phyloP scores from a whole-genome alignment of 2,113 vertebrate species.

The Marmota monax region DNA sequence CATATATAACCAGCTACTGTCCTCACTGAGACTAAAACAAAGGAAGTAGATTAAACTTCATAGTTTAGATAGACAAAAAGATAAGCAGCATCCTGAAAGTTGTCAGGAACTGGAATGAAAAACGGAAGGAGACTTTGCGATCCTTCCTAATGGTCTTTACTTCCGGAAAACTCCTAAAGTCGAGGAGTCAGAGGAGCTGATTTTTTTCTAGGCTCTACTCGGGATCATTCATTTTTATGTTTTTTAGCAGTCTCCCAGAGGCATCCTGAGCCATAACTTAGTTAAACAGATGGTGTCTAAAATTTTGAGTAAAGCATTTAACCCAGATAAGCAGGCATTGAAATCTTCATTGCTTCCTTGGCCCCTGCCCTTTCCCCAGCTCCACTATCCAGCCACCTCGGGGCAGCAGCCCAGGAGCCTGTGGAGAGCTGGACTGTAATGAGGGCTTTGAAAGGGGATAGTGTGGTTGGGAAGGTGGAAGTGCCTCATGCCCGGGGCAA shows the following conservation, averaged over 20 bases:
- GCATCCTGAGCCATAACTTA: background rate
- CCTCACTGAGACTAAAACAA: background rate
- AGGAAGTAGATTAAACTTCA: background rate
- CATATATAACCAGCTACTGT: background rate
- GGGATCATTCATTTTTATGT: background rate
- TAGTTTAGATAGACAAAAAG: background rate
- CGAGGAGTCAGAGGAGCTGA: too few relatives aligned
- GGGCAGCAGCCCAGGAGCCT: background rate
- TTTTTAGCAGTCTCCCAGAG: background rate
- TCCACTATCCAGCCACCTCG: background rate
- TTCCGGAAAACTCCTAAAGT: background rate
- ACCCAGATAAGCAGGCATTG: background rate
- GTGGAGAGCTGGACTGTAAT: background rate
- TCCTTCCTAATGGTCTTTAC: background rate
- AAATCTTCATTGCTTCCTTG: background rate
- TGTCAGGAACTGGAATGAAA: background rate
- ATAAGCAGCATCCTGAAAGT: background rate
- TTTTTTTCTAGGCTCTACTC: background rate
- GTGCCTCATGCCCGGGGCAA: slow-evolving; percentile 4
- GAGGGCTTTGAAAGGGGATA: slow-evolving; percentile 60
- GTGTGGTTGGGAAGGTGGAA: background rate
- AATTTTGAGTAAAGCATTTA: background rate
- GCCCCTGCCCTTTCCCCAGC: background rate
- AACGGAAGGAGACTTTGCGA: background rate
- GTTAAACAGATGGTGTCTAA: background rate